Evolutionary conservation across 2,888 invertebrate genomes (phyloP).

Genomic region (Plagiodera versicolora): DNA sequence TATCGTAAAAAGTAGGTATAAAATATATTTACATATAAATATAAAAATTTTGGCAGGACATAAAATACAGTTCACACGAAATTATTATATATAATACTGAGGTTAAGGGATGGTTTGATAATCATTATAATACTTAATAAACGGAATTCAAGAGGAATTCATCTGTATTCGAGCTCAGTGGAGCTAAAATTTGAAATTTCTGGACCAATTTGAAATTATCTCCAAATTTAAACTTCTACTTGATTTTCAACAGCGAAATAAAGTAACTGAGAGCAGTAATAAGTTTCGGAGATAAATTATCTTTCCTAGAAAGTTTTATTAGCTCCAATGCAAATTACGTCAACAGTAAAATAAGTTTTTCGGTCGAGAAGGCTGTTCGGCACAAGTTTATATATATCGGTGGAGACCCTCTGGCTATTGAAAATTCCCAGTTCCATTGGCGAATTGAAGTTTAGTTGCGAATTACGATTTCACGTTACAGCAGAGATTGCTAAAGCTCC

Average conservation of each 20-base stretch:
- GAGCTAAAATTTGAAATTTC: too few species aligned
- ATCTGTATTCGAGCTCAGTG: too few species aligned
- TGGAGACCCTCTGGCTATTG: slow-evolving; percentile 24
- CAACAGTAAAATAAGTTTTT: slow-evolving; percentile 30
- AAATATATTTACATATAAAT: too few species aligned
- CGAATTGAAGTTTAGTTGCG: background rate
- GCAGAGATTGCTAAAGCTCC: background rate
- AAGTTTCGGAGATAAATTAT: slow-evolving; percentile 19
- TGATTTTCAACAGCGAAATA: background rate
- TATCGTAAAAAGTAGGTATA: too few species aligned
- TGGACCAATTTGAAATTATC: background rate
- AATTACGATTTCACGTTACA: background rate
- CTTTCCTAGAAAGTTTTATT: slow-evolving; percentile 25
- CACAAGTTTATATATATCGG: slow-evolving; percentile 27
- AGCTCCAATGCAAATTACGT: slow-evolving; percentile 29
- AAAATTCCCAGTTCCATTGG: slow-evolving; percentile 6
- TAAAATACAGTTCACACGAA: too few species aligned
- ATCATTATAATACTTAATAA: too few species aligned
- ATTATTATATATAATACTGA: too few species aligned
- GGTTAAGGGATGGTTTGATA: too few species aligned
- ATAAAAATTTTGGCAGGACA: too few species aligned
- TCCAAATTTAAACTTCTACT: background rate
- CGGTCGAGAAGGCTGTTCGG: slow-evolving; percentile 29
- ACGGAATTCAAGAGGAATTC: too few species aligned
- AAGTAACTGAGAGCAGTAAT: background rate